phyloP scores from a whole-genome alignment of 2,888 invertebrate species.

The Drosophila anomalata region DNA sequence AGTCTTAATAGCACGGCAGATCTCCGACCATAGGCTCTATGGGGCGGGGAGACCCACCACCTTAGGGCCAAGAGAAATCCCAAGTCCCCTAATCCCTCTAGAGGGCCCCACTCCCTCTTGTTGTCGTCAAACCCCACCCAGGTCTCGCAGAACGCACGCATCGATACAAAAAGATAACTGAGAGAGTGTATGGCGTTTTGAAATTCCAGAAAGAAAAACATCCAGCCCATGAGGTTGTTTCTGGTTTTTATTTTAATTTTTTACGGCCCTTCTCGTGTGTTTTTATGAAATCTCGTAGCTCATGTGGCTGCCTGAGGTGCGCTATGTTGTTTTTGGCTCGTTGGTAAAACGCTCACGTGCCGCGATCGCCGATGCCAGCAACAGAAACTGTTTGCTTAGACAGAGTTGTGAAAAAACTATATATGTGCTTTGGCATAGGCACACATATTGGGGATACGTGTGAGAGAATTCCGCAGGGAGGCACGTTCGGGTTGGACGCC shows the following conservation, averaged over 20 bases:
- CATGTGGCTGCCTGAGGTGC: conserved; percentile 40
- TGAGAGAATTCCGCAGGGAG: conserved; percentile 44
- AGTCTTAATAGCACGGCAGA: not conserved
- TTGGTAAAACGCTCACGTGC: conserved; percentile 73
- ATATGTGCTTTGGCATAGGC: conserved; percentile 12
- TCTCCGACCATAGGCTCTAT: no score
- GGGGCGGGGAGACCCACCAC: no score
- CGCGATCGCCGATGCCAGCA: conserved; percentile 7
- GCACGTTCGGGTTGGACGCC: conserved; percentile 61
- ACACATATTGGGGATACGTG: not conserved
- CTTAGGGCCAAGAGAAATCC: not conserved
- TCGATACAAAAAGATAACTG: conserved; percentile 30
- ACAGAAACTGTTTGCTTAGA: conserved; percentile 26
- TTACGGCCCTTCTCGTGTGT: conserved; percentile 47
- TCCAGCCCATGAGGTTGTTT: conserved; percentile 11
- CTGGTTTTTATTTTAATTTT: conserved; percentile 60
- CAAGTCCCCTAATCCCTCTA: not conserved
- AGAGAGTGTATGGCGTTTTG: conserved; percentile 52
- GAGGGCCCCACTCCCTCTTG: not conserved
- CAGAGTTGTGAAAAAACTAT: conserved; percentile 45
- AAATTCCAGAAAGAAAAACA: conserved; percentile 47
- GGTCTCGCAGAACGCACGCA: conserved; percentile 42
- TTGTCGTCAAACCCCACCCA: conserved; percentile 10
- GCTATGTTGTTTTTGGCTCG: conserved; percentile 35
- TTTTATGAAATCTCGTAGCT: conserved; percentile 63